These are phyloP conservation scores for Micrasema minimum DNA, from an alignment of 1,140 invertebrate species.

Conservation along the genomic window DNA sequence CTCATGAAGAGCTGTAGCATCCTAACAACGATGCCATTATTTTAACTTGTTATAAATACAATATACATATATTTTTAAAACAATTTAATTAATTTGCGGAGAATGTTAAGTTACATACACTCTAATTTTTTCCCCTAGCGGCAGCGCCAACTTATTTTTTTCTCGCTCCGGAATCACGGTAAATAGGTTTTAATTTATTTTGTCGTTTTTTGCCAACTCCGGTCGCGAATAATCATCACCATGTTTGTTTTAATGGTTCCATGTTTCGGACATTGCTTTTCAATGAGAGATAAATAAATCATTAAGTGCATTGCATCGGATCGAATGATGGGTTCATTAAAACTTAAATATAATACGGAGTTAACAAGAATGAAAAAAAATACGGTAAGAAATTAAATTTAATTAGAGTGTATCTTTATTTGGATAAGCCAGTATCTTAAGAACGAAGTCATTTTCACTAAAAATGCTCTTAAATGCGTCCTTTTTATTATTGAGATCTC, in stretches of 20 bases:
- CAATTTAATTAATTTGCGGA: not conserved
- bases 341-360: no score
- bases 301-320: not conserved
- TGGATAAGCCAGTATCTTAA: no score
- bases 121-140: not conserved
- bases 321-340: slow-evolving; percentile 13
- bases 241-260: slow-evolving; percentile 27
- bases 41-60: no score
- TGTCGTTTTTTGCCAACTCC: slow-evolving; percentile 22
- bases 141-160: not conserved
- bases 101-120: not conserved
- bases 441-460: no score
- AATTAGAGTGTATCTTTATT: no score
- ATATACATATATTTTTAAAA: no score
- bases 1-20: no score
- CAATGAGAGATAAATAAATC: slow-evolving; percentile 15
- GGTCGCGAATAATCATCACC: slow-evolving; percentile 27
- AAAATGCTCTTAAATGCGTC: no score
- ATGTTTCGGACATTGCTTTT: slow-evolving; percentile 19
- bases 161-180: slow-evolving; percentile 44
- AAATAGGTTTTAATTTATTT: slow-evolving; percentile 47
- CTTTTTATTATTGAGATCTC: no score
- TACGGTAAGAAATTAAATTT: no score
- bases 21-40: no score
- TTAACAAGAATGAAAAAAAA: no score